Conservation (phyloP, 2,113 vertebrate genomes). For the Dinomys branickii region DNA sequence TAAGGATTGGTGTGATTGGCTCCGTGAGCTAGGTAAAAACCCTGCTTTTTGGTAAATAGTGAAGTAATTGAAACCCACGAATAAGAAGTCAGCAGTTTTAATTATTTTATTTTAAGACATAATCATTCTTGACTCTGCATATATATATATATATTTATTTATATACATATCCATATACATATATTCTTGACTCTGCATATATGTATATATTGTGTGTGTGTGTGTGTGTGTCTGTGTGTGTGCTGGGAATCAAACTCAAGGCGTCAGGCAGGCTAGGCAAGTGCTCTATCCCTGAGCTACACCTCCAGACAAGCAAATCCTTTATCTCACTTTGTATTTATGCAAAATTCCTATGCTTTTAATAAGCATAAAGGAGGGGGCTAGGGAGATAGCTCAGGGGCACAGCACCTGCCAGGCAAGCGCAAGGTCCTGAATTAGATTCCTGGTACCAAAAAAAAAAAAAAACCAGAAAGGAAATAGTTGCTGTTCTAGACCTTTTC, state of each 20-base stretch:
- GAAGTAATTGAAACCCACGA: slow-evolving; percentile 27
- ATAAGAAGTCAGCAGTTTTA: slow-evolving; percentile 26
- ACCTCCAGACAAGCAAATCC: not conserved
- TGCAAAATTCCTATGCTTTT: not conserved
- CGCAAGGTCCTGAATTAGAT: too few species aligned
- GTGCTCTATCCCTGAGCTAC: too few species aligned
- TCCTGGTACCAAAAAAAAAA: too few species aligned
- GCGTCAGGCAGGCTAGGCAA: not conserved
- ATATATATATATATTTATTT: too few species aligned
- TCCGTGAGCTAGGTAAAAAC: not conserved
- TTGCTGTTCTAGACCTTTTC: not conserved
- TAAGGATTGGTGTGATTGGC: slow-evolving; percentile 18
- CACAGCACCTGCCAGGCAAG: too few species aligned
- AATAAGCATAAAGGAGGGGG: not conserved
- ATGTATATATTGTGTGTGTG: too few species aligned
- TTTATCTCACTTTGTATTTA: not conserved
- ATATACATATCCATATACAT: too few species aligned
- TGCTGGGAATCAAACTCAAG: not conserved
- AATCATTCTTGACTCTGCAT: not conserved
- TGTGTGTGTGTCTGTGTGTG: too few species aligned
- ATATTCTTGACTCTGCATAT: too few species aligned
- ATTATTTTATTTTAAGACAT: slow-evolving; percentile 20
- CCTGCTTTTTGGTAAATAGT: slow-evolving; percentile 31
- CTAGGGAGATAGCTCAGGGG: too few species aligned
- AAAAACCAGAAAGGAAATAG: slow-evolving; percentile 3